A percentile compares a stretch with the other conserved stretches of the same genome.
These are phyloP conservation scores for Zophobas atratus DNA, from an alignment of 1,140 invertebrate species.

Conservation along the genomic window DNA sequence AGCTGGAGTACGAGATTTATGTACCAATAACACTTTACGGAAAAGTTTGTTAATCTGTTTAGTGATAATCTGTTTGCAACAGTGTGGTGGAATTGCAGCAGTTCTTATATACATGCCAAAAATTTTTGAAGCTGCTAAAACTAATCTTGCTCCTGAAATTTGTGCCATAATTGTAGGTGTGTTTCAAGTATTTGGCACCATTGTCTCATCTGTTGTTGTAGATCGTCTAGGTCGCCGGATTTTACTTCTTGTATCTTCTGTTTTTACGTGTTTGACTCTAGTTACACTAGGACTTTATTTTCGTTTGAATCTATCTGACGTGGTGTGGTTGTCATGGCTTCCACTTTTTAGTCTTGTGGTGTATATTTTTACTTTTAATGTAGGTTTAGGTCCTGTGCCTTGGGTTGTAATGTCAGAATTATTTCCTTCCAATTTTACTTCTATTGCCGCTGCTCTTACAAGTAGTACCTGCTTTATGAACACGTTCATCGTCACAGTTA, in stretches of 20 bases:
- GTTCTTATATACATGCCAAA: slow-evolving; percentile 84
- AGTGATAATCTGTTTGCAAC: slow-evolving; percentile 80
- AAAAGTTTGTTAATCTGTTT: slow-evolving; percentile 80
- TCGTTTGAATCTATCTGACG: slow-evolving; percentile 42
- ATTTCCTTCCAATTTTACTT: slow-evolving; percentile 82
- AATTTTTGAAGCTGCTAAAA: slow-evolving; percentile 78
- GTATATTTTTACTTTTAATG: slow-evolving; percentile 59
- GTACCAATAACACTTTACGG: slow-evolving; percentile 70
- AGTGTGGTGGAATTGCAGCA: slow-evolving; percentile 86
- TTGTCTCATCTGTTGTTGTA: slow-evolving; percentile 49
- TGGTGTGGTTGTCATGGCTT: slow-evolving; percentile 56
- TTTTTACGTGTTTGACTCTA: slow-evolving; percentile 45
- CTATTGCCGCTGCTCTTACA: slow-evolving; percentile 80
- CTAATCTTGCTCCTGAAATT: slow-evolving; percentile 67
- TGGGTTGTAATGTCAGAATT: slow-evolving; percentile 89
- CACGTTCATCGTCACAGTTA: slow-evolving; percentile 84
- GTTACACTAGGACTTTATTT: slow-evolving; percentile 52
- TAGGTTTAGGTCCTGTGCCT: slow-evolving; percentile 84
- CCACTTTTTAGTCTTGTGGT: slow-evolving; percentile 59
- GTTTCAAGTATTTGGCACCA: slow-evolving; percentile 48
- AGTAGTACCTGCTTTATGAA: slow-evolving; percentile 83
- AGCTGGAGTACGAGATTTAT: slow-evolving; percentile 70
- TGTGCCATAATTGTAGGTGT: slow-evolving; percentile 50
- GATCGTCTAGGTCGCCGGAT: slow-evolving; percentile 66
- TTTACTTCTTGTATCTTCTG: slow-evolving; percentile 50